These are phyloP conservation scores for Formica exsecta DNA, from an alignment of 1,140 invertebrate species.

Conservation along the genomic window DNA sequence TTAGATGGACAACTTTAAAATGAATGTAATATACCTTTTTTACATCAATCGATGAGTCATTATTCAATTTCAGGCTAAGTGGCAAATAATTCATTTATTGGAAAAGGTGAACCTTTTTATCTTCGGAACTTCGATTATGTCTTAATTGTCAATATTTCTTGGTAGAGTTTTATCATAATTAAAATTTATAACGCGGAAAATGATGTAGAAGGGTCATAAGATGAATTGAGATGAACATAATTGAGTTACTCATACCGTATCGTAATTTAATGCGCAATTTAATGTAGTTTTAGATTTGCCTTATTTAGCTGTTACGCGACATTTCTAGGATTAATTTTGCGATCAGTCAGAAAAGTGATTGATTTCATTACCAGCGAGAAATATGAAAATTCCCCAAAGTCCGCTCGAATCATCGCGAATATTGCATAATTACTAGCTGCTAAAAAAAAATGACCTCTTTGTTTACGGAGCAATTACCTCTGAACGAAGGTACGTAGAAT, in stretches of 20 bases:
- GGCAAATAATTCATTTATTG: conserved; percentile 17
- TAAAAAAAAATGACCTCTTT: not conserved
- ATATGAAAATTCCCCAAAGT: not conserved
- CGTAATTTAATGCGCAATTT: conserved; percentile 21
- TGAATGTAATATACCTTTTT: not conserved
- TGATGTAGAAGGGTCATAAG: not conserved
- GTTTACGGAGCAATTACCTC: not conserved
- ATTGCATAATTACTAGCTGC: conserved; percentile 18
- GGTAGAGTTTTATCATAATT: conserved; percentile 22
- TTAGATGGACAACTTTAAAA: not conserved
- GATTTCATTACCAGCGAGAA: not conserved
- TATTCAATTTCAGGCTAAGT: not conserved
- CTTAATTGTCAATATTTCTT: conserved; percentile 37
- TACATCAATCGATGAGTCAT: not conserved
- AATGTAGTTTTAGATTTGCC: conserved; percentile 3
- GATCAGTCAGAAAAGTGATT: not conserved
- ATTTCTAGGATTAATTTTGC: not conserved
- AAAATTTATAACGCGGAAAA: conserved; percentile 22
- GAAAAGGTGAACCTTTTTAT: not conserved
- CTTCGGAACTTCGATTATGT: not conserved
- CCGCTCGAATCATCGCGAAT: not conserved
- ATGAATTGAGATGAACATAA: not conserved
- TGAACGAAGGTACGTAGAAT: not conserved
- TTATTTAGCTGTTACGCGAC: not conserved
- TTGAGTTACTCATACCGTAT: not conserved